Evolutionary conservation across 2,888 invertebrate species (phyloP).

Genomic region (Tanypteryx hageni): DNA sequence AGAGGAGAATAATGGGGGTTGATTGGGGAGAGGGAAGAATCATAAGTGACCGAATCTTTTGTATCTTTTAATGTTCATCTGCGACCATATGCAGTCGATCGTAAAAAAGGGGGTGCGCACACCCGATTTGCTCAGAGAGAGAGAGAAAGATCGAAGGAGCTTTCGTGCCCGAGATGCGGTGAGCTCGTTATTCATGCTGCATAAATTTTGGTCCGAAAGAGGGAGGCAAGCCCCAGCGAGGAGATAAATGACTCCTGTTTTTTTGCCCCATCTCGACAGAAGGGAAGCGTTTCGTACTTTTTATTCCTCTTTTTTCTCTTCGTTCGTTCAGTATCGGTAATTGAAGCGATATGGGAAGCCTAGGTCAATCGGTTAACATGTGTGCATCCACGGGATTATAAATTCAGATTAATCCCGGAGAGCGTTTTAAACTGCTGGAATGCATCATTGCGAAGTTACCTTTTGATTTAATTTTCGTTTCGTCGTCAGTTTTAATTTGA

Average conservation of each 20-base stretch:
- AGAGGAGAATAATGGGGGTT: neutral
- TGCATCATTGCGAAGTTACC: too few species aligned
- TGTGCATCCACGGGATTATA: neutral
- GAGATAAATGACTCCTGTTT: too few species aligned
- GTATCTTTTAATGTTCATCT: neutral
- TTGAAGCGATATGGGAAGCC: neutral
- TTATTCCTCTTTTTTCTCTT: neutral
- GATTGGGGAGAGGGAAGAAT: neutral
- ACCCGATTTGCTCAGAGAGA: neutral
- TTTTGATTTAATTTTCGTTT: too few species aligned
- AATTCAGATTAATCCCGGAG: neutral
- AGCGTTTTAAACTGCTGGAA: too few species aligned
- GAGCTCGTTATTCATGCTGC: neutral
- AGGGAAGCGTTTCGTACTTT: neutral
- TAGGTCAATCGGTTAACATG: slow-evolving; percentile 17
- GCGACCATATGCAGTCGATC: neutral
- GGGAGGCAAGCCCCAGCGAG: neutral
- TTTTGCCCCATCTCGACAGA: neutral
- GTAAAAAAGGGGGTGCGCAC: neutral
- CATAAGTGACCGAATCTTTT: neutral
- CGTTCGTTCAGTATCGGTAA: neutral
- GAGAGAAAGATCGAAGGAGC: neutral
- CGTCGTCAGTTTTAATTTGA: too few species aligned
- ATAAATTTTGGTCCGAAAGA: neutral
- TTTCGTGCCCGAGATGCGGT: too few species aligned